Base-by-base conservation (phyloP, 2,113 vertebrate genomes). In the Odobenus rosmarus region DNA sequence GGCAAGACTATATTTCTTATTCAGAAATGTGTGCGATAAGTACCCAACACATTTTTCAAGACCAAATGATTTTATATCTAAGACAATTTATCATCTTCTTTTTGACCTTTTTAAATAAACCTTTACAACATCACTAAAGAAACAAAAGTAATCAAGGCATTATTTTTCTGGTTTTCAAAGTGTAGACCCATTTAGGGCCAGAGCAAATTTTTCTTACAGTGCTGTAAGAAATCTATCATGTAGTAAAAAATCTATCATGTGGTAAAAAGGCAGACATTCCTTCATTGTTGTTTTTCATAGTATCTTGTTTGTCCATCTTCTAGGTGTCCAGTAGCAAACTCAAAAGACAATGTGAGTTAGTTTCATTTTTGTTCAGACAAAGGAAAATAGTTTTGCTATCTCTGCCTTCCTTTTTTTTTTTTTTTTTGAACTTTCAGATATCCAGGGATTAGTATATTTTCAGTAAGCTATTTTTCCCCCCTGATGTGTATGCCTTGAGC, bases 381-480 rank as follows among this genome's bases (percentile, higher is more conserved):
- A 94, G 51, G 13, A 80, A 82, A 95, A 87, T 39, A 88, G 67
- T 76, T 92, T 94, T 90, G 9, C 26, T 93, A 7, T 90, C 23
- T 84, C 19, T 23, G 72, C 71, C 26, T 93, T 81, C 49, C 33
- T 94, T 69, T 95, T 79, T 95, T 79, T 46, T 74, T 42, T 42
- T 74, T 74, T 26, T 16, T 46, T 89, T 90, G 23, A 88, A 71
- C 51, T 59, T 53, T 95, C 24, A 92, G 59, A 98, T 80, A 90
- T 90, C 19, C 18, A 90, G 21, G 31, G 92, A 95, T 94, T 88
- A 59, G 51, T 82, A 71, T 79, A 74, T 95, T 95, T 96, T 95
- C 61, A 96, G 49, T 82, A 83, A 71, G 33, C 31, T 97, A 6
- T 24, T n/a, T 95, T 92, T 76, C 92, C 80, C 57, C n/a, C 51